Evolutionary conservation across 2,113 vertebrate genomes (phyloP), one percentile per base, ranked within the genome.

Genomic region (Thymallus thymallus): DNA sequence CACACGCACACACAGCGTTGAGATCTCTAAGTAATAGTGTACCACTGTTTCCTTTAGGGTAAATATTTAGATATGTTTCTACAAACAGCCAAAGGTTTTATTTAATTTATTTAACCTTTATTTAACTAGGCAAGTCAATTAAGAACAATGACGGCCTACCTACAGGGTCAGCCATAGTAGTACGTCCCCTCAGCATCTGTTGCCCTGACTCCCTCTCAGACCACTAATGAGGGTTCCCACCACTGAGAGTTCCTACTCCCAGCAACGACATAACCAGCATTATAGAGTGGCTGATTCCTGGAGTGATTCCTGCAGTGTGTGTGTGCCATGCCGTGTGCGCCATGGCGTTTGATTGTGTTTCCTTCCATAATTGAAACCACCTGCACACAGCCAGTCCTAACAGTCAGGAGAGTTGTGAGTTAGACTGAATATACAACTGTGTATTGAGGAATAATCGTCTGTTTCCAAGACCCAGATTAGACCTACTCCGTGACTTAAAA

Each of bases 351-450:
- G 12, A 5, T 18, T 51, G 48, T 51, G 3, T 5, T 16, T 18
- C 48, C 48, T 51, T 51, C 48, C 16, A 14, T 51, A 18, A 51
- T 14, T 51, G 22, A 35, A 68, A 30, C 22, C 68, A 20, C 68
- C 46, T 35, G 22, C 46, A 26, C 22, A 55, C 46, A 48, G 10
- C 22, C n/a, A 10, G 23, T 14, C 23, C 26, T 29, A 5, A 64
- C 5, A 14, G 14, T 64, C 10, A 6, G 62, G 18, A 32, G 32
- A 66, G 61, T 20, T 30, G n/a, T 73, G 73, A 85, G 68, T 68
- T 72, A 71, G 71, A 55, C 24, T 69, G 14, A 78, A 66, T 81
- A 75, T 80, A 22, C 73, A 61, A 51, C 69, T 76, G 71, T 82
- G 69, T 66, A 26, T 30, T 5, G 10, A 9, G 9, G 9, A 2